Base-by-base conservation (phyloP, 2,888 invertebrate genomes). In the Cosmopolites sordidus region DNA sequence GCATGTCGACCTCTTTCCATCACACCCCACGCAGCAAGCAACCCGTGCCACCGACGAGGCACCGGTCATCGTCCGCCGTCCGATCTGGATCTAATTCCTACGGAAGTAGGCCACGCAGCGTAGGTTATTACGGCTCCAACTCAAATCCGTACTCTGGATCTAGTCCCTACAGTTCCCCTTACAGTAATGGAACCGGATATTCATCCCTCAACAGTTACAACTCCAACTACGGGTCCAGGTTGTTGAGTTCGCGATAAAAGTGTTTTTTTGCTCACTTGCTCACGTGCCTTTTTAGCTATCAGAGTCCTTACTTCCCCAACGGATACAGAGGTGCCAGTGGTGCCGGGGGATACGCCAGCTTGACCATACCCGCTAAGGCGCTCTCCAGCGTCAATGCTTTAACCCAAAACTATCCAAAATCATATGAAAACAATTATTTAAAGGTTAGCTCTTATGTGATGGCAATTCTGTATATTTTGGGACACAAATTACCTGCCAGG, bases 361-460 rank as follows among this genome's bases (percentile, higher is more conserved):
- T 85, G 17, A 83, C 83, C 51, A 74, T 86, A 59, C 83, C 84
- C 51, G 77, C 82, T 30, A 78, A 76, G 48, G 71, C 80, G 2
- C 72, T 83, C 48, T 76, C 79, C 16, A 81, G 82, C 2, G 74
- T 80, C 38, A 82, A 80, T 71, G 74, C 82, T 46, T 76, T 80
- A 69, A 76, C 79, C 22, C 79, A 82, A 37, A 78, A 62, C 59
- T 71, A 70, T 62, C 60, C 66, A 58, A 61, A 75, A 69, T 63
- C 70, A 67, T 57, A 75, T 69, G 67, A 73, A 66, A 56, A 64
- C 60, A 58, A 68, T 70, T 57, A 76, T 71, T 58, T 73, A 68
- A 65, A 76, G 75, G 11, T 58, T 47, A 52, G 58, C 4, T 22
- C n/a, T n/a, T n/a, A n/a, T n/a, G n/a, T n/a, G n/a, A n/a, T n/a